These are phyloP conservation scores for Molorchus minor DNA, from an alignment of 2,888 invertebrate species.

Conservation along the genomic window DNA sequence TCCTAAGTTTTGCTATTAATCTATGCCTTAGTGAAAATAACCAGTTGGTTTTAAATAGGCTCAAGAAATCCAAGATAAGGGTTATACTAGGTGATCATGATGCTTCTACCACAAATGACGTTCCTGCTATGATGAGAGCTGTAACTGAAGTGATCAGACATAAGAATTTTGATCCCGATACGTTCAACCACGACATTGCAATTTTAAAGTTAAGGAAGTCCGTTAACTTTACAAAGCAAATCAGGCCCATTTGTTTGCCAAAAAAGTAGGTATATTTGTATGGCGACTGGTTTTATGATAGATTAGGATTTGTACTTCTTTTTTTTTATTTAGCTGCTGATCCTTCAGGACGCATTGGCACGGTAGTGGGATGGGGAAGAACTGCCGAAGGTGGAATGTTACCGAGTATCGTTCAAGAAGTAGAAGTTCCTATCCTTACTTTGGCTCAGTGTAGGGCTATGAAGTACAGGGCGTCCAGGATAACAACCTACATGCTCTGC, in stretches of 20 bases:
- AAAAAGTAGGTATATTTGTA: constrained; percentile 65
- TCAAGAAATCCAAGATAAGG: constrained; percentile 82
- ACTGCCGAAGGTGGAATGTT: constrained; percentile 83
- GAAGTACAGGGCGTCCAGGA: constrained; percentile 85
- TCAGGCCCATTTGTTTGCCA: constrained; percentile 82
- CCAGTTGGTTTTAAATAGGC: constrained; percentile 66
- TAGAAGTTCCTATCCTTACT: constrained; percentile 83
- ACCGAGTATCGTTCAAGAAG: constrained; percentile 83
- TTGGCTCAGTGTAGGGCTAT: constrained; percentile 81
- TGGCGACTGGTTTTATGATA: no score
- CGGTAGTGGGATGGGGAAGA: constrained; percentile 88
- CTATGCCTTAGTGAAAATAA: no score
- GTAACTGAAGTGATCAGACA: constrained; percentile 82
- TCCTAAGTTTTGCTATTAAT: no score
- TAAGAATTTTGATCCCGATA: constrained; percentile 83
- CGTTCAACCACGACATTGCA: constrained; percentile 88
- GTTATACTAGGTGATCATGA: constrained; percentile 87
- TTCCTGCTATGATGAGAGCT: constrained; percentile 82
- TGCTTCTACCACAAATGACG: constrained; percentile 80
- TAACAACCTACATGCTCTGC: constrained; percentile 86
- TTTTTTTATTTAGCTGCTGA: constrained; percentile 62
- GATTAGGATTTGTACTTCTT: no score
- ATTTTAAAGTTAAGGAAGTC: constrained; percentile 80
- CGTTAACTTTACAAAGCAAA: constrained; percentile 77
- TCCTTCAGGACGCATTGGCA: constrained; percentile 77